These are phyloP conservation scores for Drosophila peninsularis DNA, from an alignment of 2,888 invertebrate species.

Conservation along the genomic window DNA sequence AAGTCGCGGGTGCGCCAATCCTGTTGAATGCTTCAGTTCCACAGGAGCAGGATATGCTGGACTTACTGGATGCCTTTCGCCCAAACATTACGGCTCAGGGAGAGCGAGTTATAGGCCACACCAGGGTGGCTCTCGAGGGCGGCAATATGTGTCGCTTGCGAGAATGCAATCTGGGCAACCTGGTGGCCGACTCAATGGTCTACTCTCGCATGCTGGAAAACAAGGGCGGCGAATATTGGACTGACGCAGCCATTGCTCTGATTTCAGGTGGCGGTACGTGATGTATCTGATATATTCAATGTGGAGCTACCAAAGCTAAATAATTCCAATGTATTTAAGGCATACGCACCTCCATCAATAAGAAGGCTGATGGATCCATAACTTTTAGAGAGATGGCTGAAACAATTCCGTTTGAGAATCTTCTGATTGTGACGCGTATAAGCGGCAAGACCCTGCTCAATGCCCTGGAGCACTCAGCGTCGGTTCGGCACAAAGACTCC, in stretches of 20 bases:
- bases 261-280: slow-evolving; percentile 89
- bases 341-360: slow-evolving; percentile 89
- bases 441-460: slow-evolving; percentile 88
- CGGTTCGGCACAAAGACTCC: slow-evolving; percentile 84
- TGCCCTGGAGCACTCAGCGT: slow-evolving; percentile 90
- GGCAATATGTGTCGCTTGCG: slow-evolving; percentile 87
- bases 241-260: slow-evolving; percentile 90
- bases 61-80: slow-evolving; percentile 87
- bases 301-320: no score
- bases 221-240: slow-evolving; percentile 87
- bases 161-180: slow-evolving; percentile 95
- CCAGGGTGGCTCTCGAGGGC: slow-evolving; percentile 90
- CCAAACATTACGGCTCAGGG: slow-evolving; percentile 86
- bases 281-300: not conserved
- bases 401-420: slow-evolving; percentile 91
- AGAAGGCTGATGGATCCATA: slow-evolving; percentile 86
- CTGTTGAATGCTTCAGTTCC: slow-evolving; percentile 88
- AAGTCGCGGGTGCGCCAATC: slow-evolving; percentile 90
- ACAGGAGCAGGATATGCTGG: slow-evolving; percentile 88
- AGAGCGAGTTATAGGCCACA: slow-evolving; percentile 87
- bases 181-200: slow-evolving; percentile 91
- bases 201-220: slow-evolving; percentile 85
- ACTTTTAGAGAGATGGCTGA: slow-evolving; percentile 90
- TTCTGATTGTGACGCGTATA: slow-evolving; percentile 87
- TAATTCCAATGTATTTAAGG: slow-evolving; percentile 52